Evolutionary conservation across 2,888 invertebrate species (phyloP), one percentile per base, ranked within the genome.

Genomic region (Ceratothoa steindachneri): DNA sequence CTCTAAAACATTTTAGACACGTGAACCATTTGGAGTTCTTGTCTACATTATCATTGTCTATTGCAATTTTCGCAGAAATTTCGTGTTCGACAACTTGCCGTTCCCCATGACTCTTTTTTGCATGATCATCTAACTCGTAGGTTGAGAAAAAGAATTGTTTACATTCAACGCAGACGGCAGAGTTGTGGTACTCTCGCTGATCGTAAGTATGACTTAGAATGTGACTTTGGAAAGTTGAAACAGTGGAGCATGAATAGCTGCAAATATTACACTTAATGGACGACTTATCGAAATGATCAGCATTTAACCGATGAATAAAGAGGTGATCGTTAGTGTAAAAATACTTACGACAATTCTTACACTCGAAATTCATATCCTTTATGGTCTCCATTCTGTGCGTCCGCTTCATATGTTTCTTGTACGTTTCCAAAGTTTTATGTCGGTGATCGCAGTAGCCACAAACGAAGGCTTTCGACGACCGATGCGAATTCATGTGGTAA

Each of bases 401-500:
- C 5, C 71, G 41, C 24, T 73, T 71, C 41, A 78, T 71, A 27
- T 78, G 78, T 29, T 78, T 78, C 67, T 78, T 78, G 51, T 78
- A 78, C 7, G 75, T 73, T 30, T 78, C 75, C 64, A 75, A 72
- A 29, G 75, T 78, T 24, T 71, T 71, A n/a, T 73, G 55, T 28
- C 73, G 73, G 22, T 71, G 71, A 19, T 60, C 30, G 64, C 78
- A 78, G 53, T 51, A 71, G 41, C 73, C 70, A 66, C 78, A 78
- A 29, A 73, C 73, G 67, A 73, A 78, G n/a, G 78, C 75, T 22
- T 69, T 71, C 24, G 73, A 73, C 12, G 68, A 51, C 28, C 78
- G 71, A 51, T 78, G 78, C 12, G 73, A 73, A 51, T 78, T 78
- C 78, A 78, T 78, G 29, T 78, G 78, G 60, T 75, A 73, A 65